Base-by-base conservation (phyloP, 2,888 invertebrate species). In the Enoplolaimus lenunculus region DNA sequence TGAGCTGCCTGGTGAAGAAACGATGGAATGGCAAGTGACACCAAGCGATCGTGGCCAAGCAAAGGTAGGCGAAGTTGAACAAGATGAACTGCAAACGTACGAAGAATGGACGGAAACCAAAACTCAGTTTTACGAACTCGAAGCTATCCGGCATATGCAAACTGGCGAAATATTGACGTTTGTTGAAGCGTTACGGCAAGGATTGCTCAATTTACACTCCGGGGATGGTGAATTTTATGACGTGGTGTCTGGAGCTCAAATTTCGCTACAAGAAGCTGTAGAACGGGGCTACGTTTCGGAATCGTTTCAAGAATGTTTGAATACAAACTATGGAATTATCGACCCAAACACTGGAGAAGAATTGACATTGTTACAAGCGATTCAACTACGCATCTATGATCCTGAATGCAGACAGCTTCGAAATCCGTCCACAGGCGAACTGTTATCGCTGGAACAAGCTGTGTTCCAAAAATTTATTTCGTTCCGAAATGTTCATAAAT, bases 101-200 rank as follows among this genome's bases (percentile, higher is more conserved):
- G 70, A 68, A 57, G 70, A 70, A 35, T 34, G 45, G 30, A 70
- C 70, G 7, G 35, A 33, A 3, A 69, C 57, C 2, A 68, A 65
- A 1, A 70, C 70, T 2, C 30, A 70, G 33, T 70, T 70, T 34
- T 70, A 70, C 68, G 70, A 70, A 13, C 26, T 70, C 33, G 70
- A 70, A 26, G 68, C 68, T 2, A 35, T 70, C 29, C 28, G 29
- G 34, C 69, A 70, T 45, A 21, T 35, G 16, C 69, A 70, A 34
- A 70, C 70, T 21, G 70, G 70, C 74, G 88, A 90, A 80, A 86
- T 88, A 74, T 84, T 94, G 76, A 91, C 91, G 16, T 87, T 94
- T 57, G 88, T 90, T 74, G 91, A 93, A 82, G 93, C 93, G 16
- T 90, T 94, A 74, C 87, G 88, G 75, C 86, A 89, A 82, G 87